These are phyloP conservation scores for Fulica atra DNA, from an alignment of 2,113 vertebrate genomes.

Conservation along the genomic window DNA sequence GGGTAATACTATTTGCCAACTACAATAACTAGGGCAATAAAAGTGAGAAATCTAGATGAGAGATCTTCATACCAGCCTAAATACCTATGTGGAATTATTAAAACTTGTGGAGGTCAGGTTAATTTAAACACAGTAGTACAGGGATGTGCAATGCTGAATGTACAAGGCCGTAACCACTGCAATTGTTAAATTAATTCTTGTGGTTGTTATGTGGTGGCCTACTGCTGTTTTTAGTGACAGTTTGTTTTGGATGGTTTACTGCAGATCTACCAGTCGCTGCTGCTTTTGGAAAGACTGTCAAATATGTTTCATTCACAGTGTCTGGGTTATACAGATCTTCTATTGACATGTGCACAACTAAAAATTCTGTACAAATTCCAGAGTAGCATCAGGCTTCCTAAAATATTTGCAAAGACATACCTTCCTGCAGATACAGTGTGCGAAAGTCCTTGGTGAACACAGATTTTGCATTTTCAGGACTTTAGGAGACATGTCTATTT, in stretches of 20 bases:
- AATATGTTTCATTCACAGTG: conserved; percentile 38
- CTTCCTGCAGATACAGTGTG: not conserved
- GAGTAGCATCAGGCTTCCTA: not conserved
- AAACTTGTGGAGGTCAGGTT: conserved; percentile 52
- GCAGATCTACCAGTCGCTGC: conserved; percentile 41
- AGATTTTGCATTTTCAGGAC: not conserved
- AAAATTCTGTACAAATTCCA: conserved; percentile 17
- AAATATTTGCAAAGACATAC: not conserved
- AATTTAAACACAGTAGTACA: conserved; percentile 41
- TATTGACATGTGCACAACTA: not conserved
- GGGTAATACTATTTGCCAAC: conserved; percentile 61
- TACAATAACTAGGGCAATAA: conserved; percentile 63
- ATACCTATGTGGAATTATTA: conserved; percentile 54
- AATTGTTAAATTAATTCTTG: conserved; percentile 65
- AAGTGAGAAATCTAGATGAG: conserved; percentile 60
- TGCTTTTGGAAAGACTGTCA: conserved; percentile 55
- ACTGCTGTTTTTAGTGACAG: conserved; percentile 62
- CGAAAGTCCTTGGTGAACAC: not conserved
- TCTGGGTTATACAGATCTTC: conserved; percentile 18
- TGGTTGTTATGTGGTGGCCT: conserved; percentile 55
- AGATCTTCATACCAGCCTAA: conserved; percentile 66
- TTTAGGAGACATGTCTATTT: not conserved
- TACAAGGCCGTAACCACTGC: conserved; percentile 28
- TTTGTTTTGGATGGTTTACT: conserved; percentile 63
- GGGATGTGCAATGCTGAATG: not conserved